These are phyloP conservation scores for Epinephelus malabaricus DNA, from an alignment of 2,797 vertebrate species.

Conservation along the genomic window DNA sequence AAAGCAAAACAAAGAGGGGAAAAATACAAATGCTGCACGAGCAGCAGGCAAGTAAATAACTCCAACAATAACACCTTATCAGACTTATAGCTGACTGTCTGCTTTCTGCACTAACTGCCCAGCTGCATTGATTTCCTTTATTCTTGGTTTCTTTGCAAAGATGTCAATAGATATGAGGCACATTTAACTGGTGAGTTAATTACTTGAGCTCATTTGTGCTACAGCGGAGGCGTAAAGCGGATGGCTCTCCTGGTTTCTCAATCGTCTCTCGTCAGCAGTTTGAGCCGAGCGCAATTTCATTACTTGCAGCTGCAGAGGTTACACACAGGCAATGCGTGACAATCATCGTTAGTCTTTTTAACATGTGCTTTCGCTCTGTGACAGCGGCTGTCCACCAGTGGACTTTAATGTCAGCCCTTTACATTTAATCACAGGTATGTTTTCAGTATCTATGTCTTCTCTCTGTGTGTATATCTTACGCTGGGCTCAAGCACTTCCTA, in stretches of 20 bases:
- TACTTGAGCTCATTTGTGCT: conserved; percentile 62
- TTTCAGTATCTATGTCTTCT: no score
- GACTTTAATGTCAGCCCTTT: conserved; percentile 10
- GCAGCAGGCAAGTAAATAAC: conserved; percentile 30
- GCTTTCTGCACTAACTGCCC: conserved; percentile 44
- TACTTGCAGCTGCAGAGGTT: conserved; percentile 54
- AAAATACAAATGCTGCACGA: conserved; percentile 22
- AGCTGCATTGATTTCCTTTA: conserved; percentile 59
- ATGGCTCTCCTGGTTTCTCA: conserved; percentile 41
- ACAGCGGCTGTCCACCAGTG: background rate
- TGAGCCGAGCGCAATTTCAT: conserved; percentile 60
- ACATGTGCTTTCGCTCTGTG: conserved; percentile 21
- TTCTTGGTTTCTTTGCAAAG: conserved; percentile 52
- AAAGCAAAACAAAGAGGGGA: conserved; percentile 24
- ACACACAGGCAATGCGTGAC: conserved; percentile 39
- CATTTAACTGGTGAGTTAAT: conserved; percentile 64
- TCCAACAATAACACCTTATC: conserved; percentile 40
- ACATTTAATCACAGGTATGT: background rate
- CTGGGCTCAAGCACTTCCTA: no score
- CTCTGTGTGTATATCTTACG: no score
- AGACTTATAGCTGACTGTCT: conserved; percentile 35
- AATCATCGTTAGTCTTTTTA: conserved; percentile 56
- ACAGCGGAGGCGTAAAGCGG: conserved; percentile 26
- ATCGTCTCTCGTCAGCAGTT: conserved; percentile 70
- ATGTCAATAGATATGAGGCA: conserved; percentile 54